Evolutionary conservation across 2,113 vertebrate genomes (phyloP), one percentile per base, ranked within the genome.

Genomic region (Phalacrocorax brasilianus): DNA sequence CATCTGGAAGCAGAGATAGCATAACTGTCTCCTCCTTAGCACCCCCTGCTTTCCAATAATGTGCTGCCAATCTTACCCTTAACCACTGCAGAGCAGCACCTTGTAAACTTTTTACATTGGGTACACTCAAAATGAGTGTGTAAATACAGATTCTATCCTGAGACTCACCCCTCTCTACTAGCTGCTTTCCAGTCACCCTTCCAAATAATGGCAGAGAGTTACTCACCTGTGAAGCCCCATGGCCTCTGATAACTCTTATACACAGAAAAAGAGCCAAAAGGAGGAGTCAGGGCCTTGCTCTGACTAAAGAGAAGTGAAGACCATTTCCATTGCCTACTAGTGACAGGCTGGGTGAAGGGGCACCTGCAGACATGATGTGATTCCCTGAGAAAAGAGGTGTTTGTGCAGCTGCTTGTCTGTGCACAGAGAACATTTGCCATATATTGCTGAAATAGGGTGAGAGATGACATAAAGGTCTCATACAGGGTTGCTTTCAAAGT

Each of bases 1-100:
- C 88, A 18, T 92, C 90, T 95, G 93, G 79, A 76, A 71, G 28
- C 38, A 71, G 52, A 52, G 92, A 95, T 95, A 95, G 93, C 4
- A 1, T 78, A 52, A 50, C n/a, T 33, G 15, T 85, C 32, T 82
- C 56, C 59, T 85, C 55, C 73, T 89, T 65, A 58, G 19, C 63
- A 62, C 8, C 11, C 24, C 3, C 42, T 49, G 7, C 18, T 71
- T 94, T 83, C 52, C 71, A 52, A 26, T 70, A 62, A 9, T 1
- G 1, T 35, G 8, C 38, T 68, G 65, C 47, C 47, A 44, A 9
- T 81, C 13, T 38, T 50, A n/a, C n/a, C 28, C 55, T 22, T 61
- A 33, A 50, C 15, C 50, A 33, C 45, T n/a, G 50, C 42, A 73
- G 55, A 58, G 67, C 9, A 19, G 12, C 17, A 38, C 38, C n/a